phyloP scores from a whole-genome alignment of 2,113 vertebrate species.

The Myotis brandtii region DNA sequence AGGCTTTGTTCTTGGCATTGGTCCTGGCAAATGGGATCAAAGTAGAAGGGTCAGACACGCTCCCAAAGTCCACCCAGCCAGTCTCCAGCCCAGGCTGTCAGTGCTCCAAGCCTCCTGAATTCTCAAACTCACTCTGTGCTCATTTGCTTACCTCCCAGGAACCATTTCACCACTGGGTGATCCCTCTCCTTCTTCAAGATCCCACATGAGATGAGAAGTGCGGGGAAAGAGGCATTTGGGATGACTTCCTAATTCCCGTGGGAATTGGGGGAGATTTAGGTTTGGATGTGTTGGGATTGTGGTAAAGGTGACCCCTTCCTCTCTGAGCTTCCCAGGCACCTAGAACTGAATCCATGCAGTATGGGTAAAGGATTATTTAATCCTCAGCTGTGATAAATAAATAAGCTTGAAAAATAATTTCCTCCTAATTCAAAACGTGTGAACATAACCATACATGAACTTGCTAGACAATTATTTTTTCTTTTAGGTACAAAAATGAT shows the following conservation, averaged over 20 bases:
- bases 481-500: neutral
- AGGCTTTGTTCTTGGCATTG: neutral
- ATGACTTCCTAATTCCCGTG: neutral
- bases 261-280: neutral
- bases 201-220: neutral
- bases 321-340: neutral
- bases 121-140: neutral
- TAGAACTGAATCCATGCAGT: neutral
- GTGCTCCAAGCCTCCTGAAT: neutral
- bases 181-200: neutral
- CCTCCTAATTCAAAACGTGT: neutral
- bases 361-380: neutral
- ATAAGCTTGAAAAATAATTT: neutral
- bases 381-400: neutral
- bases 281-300: neutral
- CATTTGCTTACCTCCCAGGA: neutral
- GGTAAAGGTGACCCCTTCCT: neutral
- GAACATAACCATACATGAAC: neutral
- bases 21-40: neutral
- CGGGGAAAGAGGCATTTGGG: neutral
- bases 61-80: neutral
- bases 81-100: neutral
- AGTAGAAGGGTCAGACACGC: neutral
- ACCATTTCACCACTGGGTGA: neutral
- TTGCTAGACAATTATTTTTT: neutral